phyloP scores from a whole-genome alignment of 2,888 invertebrate species.

The Ormyrus rosae region DNA sequence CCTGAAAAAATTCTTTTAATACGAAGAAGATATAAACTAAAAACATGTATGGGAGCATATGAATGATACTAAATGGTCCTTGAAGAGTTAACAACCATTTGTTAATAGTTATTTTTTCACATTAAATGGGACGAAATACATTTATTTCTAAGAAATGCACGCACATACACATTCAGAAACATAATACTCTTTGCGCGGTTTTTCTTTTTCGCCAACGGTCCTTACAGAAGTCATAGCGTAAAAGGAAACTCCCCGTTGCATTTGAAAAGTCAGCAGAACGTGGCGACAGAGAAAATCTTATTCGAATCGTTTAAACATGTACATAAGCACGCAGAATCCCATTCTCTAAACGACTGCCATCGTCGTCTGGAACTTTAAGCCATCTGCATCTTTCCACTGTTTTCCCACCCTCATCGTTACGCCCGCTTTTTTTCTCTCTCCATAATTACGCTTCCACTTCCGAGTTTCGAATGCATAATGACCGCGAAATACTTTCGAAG shows the following conservation, averaged over 20 bases:
- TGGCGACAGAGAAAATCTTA: slow-evolving; percentile 21
- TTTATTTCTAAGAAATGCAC: neutral
- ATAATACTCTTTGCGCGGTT: neutral
- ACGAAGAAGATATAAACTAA: no score
- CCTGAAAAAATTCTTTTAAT: no score
- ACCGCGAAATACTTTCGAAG: slow-evolving; percentile 38
- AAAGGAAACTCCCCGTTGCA: neutral
- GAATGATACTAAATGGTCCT: no score
- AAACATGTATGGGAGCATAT: no score
- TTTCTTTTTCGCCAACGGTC: neutral
- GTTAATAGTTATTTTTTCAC: no score
- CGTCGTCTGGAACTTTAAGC: neutral
- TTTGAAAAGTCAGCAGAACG: slow-evolving; percentile 39
- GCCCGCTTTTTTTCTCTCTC: neutral
- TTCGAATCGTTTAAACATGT: neutral
- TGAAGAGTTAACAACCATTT: no score
- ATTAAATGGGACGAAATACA: neutral
- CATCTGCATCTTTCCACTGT: neutral
- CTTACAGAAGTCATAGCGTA: slow-evolving; percentile 15
- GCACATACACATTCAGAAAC: slow-evolving; percentile 5
- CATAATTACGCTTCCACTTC: slow-evolving; percentile 34
- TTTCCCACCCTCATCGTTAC: neutral
- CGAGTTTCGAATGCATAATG: slow-evolving; percentile 57
- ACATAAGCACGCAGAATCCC: neutral
- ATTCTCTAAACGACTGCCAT: slow-evolving; percentile 7